Evolutionary conservation across 2,797 vertebrate species (phyloP).

Genomic region (Champsocephalus esox): DNA sequence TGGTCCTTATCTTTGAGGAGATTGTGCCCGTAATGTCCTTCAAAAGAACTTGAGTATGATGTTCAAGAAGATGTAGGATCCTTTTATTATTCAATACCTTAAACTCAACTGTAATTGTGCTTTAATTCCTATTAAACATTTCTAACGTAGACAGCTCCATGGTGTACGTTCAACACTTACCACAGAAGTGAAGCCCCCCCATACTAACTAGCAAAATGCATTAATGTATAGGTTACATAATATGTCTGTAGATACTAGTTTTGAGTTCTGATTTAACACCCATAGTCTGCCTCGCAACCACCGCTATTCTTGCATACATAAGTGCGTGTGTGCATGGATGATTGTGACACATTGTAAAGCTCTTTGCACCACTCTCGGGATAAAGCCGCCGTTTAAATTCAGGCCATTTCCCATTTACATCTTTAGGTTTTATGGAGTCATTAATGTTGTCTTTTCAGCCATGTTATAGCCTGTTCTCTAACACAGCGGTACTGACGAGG

Average conservation of each 20-base stretch:
- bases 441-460: constrained; percentile 38
- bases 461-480: constrained; percentile 24
- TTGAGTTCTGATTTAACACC: not conserved
- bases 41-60: no score
- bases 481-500: constrained; percentile 14
- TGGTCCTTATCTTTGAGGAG: no score
- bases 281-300: no score
- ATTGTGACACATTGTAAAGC: constrained; percentile 7
- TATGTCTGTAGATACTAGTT: not conserved
- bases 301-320: no score
- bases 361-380: constrained; percentile 14
- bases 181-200: not conserved
- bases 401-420: constrained; percentile 28
- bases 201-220: not conserved
- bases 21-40: no score
- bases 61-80: no score
- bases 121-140: no score
- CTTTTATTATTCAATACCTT: no score
- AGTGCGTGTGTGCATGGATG: not conserved
- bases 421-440: constrained; percentile 27
- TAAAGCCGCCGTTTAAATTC: constrained; percentile 10
- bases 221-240: not conserved
- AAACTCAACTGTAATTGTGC: no score
- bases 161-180: no score
- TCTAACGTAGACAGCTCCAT: no score